Conservation (phyloP, 2,797 vertebrate genomes). For the Siniperca obscura region DNA sequence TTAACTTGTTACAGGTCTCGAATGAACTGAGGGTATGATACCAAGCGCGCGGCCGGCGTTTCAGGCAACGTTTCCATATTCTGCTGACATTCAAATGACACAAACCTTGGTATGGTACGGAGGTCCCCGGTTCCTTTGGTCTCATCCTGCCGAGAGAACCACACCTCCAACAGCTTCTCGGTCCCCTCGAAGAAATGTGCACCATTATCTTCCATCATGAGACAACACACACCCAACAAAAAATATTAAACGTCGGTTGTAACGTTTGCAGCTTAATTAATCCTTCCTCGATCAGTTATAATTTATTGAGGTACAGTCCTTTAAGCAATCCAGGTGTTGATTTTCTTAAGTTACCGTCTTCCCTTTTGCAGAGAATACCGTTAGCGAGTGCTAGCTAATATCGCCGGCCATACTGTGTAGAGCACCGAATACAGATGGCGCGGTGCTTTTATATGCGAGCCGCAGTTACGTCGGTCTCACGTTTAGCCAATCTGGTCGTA, state of each 20-base stretch:
- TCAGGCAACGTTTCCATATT: background rate
- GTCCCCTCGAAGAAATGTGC: slow-evolving; percentile 99
- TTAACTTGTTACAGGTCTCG: background rate
- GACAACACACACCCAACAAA: slow-evolving; percentile 93
- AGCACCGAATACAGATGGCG: slow-evolving; percentile 79
- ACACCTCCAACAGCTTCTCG: slow-evolving; percentile 98
- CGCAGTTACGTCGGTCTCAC: slow-evolving; percentile 28
- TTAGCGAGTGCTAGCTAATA: slow-evolving; percentile 99
- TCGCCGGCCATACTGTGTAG: slow-evolving; percentile 99
- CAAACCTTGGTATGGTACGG: slow-evolving; percentile 96
- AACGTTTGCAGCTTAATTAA: slow-evolving; percentile 82
- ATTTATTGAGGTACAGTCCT: slow-evolving; percentile 86
- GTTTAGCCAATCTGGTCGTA: slow-evolving; percentile 48
- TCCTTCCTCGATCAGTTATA: slow-evolving; percentile 80
- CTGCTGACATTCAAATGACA: slow-evolving; percentile 17
- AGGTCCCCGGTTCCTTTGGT: slow-evolving; percentile 96
- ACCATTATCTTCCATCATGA: slow-evolving; percentile 96
- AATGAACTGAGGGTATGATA: background rate
- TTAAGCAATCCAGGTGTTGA: slow-evolving; percentile 90
- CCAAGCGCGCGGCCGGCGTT: slow-evolving; percentile 17
- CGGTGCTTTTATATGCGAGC: slow-evolving; percentile 81
- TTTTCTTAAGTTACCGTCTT: slow-evolving; percentile 93
- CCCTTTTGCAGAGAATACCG: slow-evolving; percentile 97
- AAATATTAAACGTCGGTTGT: slow-evolving; percentile 83
- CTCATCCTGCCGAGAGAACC: slow-evolving; percentile 95